Evolutionary conservation across 1,140 invertebrate genomes (phyloP), one percentile per base, ranked within the genome.

Genomic region (Aphelenchoides besseyi): DNA sequence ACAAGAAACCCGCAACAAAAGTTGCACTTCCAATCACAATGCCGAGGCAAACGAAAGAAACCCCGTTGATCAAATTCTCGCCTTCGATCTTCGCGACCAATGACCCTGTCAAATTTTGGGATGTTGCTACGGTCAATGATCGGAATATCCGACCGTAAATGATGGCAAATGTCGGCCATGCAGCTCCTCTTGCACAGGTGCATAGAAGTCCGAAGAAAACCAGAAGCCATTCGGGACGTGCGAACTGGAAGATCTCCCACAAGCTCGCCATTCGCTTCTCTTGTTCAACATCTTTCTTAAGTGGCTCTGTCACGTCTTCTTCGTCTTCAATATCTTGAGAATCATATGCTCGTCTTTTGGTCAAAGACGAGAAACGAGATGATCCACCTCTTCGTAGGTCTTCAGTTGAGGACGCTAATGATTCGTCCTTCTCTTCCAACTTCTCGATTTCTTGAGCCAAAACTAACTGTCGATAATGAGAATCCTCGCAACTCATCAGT

Each of bases 401-500:
- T 36, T 48, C 41, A 23, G 41, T 48, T 23, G 41, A 48, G 12
- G 30, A 26, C 36, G 16, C 16, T 8, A 5, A 23, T 59, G 12
- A 41, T 28, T 61, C 8, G 70, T n/a, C 29, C 63, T 48, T 72
- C 69, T 69, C 67, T 16, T 29, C 63, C 26, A 71, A 33, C 23
- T 69, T 64, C 29, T 71, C 61, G 33, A 77, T 69, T 68, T 77
- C 41, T 57, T 77, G 76, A 16, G 76, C 73, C 28, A 68, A 29
- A 61, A 72, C 71, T 41, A 72, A 48, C 12, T 41, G 71, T 33
- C 37, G 35, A 55, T 72, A 72, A n/a, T 61, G 16, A 8, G 86
- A 86, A 18, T 82, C 54, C 35, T 79, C 78, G 1, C n/a, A 2
- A 32, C 52, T 80, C 77, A 88, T 85, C 29, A 88, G 75, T 71